Conservation (phyloP, 1,140 invertebrate species). For the Saccostrea glomerata region DNA sequence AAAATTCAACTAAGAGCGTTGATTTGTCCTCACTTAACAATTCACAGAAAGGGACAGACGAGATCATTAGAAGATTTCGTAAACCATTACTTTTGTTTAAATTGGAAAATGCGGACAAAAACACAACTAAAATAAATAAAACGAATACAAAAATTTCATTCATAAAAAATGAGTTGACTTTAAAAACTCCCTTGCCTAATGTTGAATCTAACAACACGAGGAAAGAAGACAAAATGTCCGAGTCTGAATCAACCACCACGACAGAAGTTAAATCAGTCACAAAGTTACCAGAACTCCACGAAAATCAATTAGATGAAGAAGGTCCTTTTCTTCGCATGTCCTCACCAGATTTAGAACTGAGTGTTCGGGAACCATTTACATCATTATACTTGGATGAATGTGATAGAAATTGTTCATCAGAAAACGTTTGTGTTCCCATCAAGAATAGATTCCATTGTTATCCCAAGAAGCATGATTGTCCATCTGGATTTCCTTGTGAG, state of each 20-base stretch:
- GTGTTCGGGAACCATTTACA: conserved; percentile 23
- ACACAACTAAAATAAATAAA: not conserved
- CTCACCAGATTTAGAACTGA: not conserved
- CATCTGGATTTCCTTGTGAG: conserved; percentile 52
- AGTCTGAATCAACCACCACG: not conserved
- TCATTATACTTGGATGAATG: conserved; percentile 41
- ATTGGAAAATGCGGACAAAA: not conserved
- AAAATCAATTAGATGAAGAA: not conserved
- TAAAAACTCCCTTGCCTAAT: not conserved
- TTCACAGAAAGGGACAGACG: not conserved
- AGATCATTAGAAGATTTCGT: not conserved
- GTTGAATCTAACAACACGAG: not conserved
- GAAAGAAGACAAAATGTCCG: not conserved
- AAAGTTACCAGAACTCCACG: not conserved
- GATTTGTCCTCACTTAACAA: not conserved
- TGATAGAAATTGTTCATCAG: conserved; percentile 20
- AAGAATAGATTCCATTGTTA: conserved; percentile 32
- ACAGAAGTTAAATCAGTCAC: not conserved
- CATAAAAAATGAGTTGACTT: not conserved
- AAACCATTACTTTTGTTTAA: not conserved
- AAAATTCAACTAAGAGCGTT: not conserved
- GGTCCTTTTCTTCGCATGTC: not conserved
- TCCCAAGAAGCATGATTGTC: conserved; percentile 21
- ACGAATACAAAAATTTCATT: not conserved
- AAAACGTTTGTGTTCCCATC: conserved; percentile 29